Percentiles rank a stretch among this genome's conserved stretches.
Conservation (phyloP, 2,113 vertebrate species). For the Mesembrinibis cayennensis region DNA sequence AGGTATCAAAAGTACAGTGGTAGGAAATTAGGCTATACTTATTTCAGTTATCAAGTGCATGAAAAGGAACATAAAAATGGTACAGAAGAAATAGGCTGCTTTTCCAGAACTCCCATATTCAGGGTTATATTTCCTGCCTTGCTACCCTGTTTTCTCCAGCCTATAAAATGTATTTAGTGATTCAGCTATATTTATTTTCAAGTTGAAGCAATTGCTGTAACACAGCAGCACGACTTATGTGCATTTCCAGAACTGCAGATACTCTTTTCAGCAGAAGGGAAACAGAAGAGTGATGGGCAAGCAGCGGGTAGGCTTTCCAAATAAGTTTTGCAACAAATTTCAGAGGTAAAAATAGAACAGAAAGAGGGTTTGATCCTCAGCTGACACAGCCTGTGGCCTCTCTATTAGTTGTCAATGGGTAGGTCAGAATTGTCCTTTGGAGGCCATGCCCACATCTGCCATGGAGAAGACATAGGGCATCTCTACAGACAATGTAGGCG, state of each 20-base stretch:
- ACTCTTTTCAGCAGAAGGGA: neutral
- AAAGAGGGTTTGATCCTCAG: neutral
- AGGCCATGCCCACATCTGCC: neutral
- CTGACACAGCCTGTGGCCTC: neutral
- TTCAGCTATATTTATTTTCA: neutral
- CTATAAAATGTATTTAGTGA: neutral
- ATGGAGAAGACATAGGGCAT: neutral
- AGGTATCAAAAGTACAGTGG: neutral
- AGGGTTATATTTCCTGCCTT: neutral
- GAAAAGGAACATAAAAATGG: neutral
- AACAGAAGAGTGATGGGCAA: neutral
- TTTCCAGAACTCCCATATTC: neutral
- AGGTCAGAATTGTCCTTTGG: neutral
- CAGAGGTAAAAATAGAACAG: neutral
- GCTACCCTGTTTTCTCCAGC: neutral
- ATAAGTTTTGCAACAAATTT: neutral
- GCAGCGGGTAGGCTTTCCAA: neutral
- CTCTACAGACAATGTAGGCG: neutral
- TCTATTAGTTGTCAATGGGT: rapidly evolving
- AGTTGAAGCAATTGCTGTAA: neutral
- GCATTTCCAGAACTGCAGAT: neutral
- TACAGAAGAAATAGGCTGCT: neutral
- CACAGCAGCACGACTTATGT: neutral
- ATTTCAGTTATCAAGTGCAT: neutral
- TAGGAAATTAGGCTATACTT: neutral